Evolutionary conservation across 2,113 vertebrate species (phyloP), one percentile per base, ranked within the genome.

Genomic region (Hyperopisus bebe): DNA sequence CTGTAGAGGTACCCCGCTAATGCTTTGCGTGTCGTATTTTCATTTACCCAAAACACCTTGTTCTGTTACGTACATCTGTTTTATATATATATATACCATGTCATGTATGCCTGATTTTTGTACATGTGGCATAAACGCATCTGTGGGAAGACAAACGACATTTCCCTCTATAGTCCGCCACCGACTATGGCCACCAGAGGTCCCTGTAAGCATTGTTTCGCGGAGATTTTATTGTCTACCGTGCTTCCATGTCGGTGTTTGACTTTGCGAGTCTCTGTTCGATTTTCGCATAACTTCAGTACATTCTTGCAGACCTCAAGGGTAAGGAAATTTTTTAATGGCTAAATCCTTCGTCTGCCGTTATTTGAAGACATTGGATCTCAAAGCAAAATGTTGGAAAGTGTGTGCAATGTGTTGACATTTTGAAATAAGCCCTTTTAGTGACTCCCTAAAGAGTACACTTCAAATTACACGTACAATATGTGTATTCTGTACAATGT

Each of bases 181-280:
- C 74, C 35, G 5, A 17, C 5, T 77, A 53, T 74, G 47, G 35
- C 94, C 95, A 95, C 93, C 91, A 95, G 95, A 94, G 93, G 94
- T 27, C 77, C 93, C 94, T 94, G 93, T 94, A 80, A 82, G 77
- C 94, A 92, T 93, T 91, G 58, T 5, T 4, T 90, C 92, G 5
- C 58, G 35, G 62, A 3, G 17, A 46, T 77, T 24, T 53, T 17
- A 39, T 35, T 17, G 8, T 21, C 62, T 55, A 39, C 47, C 39
- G 46, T 21, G 51, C 82, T 85, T 89, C 90, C 19, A 74, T 80
- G 13, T 88, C 66, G 53, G 48, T 74, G 44, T 66, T 84, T 77
- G 77, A 66, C 85, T 90, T 51, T 8, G 86, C 53, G 92, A 92
- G 58, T 90, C 91, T 92, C 89, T 90, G 90, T 91, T 90, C 89